Conservation (phyloP, 2,797 vertebrate genomes). For the Pogonophryne albipinna region DNA sequence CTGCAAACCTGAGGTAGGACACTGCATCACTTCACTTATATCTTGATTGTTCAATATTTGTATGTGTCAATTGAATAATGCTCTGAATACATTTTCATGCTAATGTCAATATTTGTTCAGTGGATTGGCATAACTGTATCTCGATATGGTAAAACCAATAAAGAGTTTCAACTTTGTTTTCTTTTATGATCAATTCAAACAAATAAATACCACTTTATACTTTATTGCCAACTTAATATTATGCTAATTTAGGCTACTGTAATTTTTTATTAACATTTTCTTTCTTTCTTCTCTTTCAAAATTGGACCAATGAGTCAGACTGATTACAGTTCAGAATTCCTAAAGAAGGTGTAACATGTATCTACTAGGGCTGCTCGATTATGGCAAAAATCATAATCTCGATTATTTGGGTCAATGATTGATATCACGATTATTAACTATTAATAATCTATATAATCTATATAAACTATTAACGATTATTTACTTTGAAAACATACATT, state of each 20-base stretch:
- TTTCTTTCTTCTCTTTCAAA: no score
- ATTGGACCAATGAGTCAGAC: no score
- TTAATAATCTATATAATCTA: no score
- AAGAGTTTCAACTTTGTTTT: background rate
- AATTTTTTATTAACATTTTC: no score
- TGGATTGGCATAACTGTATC: background rate
- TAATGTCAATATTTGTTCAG: background rate
- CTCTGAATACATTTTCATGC: background rate
- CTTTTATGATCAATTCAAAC: background rate
- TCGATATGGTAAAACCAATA: background rate
- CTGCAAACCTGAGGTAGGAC: background rate
- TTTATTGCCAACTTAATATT: background rate
- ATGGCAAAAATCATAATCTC: no score
- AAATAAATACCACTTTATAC: background rate
- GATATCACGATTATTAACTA: no score
- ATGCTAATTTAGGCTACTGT: background rate
- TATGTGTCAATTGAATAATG: background rate
- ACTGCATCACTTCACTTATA: background rate
- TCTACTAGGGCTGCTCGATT: no score
- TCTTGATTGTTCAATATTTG: background rate
- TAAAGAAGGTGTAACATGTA: no score
- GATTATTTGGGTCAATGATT: no score
- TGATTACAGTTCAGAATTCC: no score
- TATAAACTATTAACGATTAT: no score
- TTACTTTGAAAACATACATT: no score